These are phyloP conservation scores for Phylloscopus collybita DNA, from an alignment of 2,797 vertebrate species.

Conservation along the genomic window DNA sequence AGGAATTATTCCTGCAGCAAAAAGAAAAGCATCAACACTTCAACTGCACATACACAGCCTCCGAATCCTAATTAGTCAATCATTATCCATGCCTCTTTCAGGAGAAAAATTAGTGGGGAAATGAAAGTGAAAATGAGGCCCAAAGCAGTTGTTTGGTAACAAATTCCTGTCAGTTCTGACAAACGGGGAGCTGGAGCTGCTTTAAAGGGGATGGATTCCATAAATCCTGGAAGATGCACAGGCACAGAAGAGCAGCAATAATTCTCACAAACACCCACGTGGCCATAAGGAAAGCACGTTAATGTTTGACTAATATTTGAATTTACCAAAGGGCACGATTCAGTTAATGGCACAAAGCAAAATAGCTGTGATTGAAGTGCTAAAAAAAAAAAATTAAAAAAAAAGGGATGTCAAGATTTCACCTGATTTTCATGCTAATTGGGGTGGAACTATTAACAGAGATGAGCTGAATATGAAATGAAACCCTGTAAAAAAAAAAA, in stretches of 20 bases:
- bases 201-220: not conserved
- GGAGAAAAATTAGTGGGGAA: slow-evolving; percentile 3
- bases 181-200: not conserved
- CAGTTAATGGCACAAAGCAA: not conserved
- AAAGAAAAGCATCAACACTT: not conserved
- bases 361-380: not conserved
- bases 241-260: not conserved
- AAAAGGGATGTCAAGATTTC: not conserved
- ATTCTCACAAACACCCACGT: not conserved
- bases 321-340: not conserved
- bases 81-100: not conserved
- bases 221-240: not conserved
- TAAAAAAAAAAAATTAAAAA: not conserved
- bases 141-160: not conserved
- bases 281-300: not conserved
- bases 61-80: not conserved
- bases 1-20: not conserved
- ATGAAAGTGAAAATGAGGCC: not conserved
- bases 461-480: not conserved
- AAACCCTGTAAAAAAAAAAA: not conserved
- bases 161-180: not conserved
- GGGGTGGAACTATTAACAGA: not conserved
- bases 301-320: not conserved
- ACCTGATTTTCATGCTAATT: slow-evolving; percentile 35
- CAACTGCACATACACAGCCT: not conserved